phyloP scores from a whole-genome alignment of 2,888 invertebrate species.

The Hydrotaea cyrtoneurina region DNA sequence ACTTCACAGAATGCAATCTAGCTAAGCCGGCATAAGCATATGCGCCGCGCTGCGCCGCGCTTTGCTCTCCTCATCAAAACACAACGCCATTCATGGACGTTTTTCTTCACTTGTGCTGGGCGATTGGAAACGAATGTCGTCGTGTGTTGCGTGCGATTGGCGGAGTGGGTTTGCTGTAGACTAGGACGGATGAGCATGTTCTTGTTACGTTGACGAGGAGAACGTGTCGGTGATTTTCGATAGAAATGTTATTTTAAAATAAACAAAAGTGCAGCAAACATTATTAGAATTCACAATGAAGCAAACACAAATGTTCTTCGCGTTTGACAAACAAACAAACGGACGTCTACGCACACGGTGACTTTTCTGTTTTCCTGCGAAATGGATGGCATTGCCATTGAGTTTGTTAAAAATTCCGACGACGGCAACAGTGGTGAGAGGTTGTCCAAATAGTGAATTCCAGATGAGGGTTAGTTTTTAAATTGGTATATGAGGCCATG shows the following conservation, averaged over 20 bases:
- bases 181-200: background rate
- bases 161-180: no score
- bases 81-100: slow-evolving; percentile 8
- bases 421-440: no score
- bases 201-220: background rate
- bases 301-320: slow-evolving; percentile 11
- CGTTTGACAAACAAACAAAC: background rate
- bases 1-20: background rate
- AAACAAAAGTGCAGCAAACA: slow-evolving; percentile 7
- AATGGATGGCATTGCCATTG: no score
- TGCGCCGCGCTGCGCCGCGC: background rate
- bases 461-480: no score
- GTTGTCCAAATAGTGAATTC: no score
- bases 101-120: background rate
- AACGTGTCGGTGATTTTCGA: background rate
- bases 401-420: no score
- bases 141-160: no score
- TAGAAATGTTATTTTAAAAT: slow-evolving; percentile 9
- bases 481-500: no score
- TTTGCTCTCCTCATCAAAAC: background rate
- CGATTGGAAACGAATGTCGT: background rate
- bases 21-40: background rate
- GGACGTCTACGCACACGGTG: no score
- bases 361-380: no score
- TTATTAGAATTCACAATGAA: slow-evolving; percentile 7